A percentile compares a stretch with the other conserved stretches of the same genome.
Evolutionary conservation across 2,113 vertebrate species (phyloP).

Genomic region (Sorex araneus): DNA sequence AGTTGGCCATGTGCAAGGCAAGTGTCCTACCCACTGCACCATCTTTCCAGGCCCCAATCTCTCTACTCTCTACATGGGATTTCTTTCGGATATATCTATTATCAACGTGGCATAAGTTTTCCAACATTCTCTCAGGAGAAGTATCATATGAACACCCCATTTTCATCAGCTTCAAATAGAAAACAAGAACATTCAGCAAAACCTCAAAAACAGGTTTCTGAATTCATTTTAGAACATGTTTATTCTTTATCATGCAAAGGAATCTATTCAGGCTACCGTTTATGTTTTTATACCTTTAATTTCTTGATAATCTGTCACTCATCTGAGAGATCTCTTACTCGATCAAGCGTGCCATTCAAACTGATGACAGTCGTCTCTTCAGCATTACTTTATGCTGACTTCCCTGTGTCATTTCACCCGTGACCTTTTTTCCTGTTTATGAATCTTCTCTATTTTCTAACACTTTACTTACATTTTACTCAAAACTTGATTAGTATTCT

Average conservation of each 20-base stretch:
- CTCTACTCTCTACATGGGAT: not conserved
- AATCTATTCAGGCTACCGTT: not conserved
- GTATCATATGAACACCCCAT: not conserved
- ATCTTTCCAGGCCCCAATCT: too few species aligned
- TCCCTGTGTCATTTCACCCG: not conserved
- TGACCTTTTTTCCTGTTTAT: not conserved
- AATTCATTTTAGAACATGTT: not conserved
- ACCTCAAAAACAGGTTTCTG: not conserved
- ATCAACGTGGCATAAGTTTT: rapidly evolving
- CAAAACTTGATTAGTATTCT: not conserved
- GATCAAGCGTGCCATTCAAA: not conserved
- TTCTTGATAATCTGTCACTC: not conserved
- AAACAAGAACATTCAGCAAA: not conserved
- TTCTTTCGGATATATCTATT: not conserved
- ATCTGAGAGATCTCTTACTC: not conserved
- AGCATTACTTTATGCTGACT: not conserved
- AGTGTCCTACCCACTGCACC: too few species aligned
- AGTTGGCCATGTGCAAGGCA: too few species aligned
- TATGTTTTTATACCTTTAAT: not conserved
- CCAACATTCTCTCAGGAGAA: not conserved
- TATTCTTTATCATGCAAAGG: not conserved
- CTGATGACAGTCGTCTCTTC: not conserved
- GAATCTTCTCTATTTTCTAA: not conserved
- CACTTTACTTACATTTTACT: not conserved
- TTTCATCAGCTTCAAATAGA: not conserved